These are phyloP conservation scores for Parauchenoglanis ngamensis DNA, from an alignment of 2,797 vertebrate species.

Conservation along the genomic window DNA sequence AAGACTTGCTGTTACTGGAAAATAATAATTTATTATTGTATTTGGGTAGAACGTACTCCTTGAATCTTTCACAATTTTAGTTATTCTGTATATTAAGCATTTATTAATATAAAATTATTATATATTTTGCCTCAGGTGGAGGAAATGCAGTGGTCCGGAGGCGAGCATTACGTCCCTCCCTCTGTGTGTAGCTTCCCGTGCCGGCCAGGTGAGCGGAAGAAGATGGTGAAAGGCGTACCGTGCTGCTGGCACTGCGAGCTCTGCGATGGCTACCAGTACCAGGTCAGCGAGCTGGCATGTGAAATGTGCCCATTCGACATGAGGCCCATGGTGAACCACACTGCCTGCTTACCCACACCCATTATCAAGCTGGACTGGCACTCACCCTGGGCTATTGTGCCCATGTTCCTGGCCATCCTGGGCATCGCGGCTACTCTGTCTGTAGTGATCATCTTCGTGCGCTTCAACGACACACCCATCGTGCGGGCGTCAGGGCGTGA, in stretches of 20 bases:
- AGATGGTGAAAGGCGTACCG: slow-evolving; percentile 90
- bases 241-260: slow-evolving; percentile 96
- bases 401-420: slow-evolving; percentile 80
- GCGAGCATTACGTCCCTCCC: slow-evolving; percentile 70
- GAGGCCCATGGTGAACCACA: slow-evolving; percentile 80
- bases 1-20: too few species aligned
- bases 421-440: slow-evolving; percentile 81
- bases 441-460: slow-evolving; percentile 79
- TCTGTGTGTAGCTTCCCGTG: slow-evolving; percentile 91
- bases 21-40: too few species aligned
- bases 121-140: slow-evolving; percentile 70
- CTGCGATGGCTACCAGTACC: slow-evolving; percentile 88
- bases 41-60: too few species aligned
- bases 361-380: slow-evolving; percentile 87
- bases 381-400: slow-evolving; percentile 84
- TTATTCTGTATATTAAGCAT: not conserved
- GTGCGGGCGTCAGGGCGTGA: slow-evolving; percentile 87
- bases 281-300: slow-evolving; percentile 82
- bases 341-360: slow-evolving; percentile 80
- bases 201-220: slow-evolving; percentile 83
- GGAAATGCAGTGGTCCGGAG: slow-evolving; percentile 83
- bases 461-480: slow-evolving; percentile 86
- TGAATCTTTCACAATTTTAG: too few species aligned
- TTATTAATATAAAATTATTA: not conserved
- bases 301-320: slow-evolving; percentile 83